Conservation (phyloP, 2,888 invertebrate species). For the Hemicrepidius hirtus region DNA sequence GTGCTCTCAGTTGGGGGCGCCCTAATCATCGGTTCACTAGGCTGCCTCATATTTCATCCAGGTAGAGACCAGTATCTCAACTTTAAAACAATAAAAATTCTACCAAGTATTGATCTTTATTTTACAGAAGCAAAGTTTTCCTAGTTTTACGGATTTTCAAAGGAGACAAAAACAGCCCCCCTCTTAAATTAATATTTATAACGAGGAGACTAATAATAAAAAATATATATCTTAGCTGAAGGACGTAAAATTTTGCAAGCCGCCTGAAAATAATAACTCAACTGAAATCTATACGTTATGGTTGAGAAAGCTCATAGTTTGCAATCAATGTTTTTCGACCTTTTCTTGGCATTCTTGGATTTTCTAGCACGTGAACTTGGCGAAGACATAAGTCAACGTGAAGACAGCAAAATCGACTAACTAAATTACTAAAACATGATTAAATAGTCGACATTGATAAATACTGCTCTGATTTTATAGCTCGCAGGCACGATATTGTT, state of each 20-base stretch:
- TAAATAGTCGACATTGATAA: slow-evolving; percentile 69
- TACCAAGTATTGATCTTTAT: neutral
- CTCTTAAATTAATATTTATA: no score
- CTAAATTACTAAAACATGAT: slow-evolving; percentile 68
- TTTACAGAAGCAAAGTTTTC: neutral
- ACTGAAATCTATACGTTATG: no score
- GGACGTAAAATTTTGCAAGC: no score
- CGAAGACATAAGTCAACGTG: slow-evolving; percentile 18
- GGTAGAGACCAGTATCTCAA: slow-evolving; percentile 59
- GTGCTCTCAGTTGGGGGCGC: slow-evolving; percentile 66
- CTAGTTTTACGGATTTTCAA: neutral
- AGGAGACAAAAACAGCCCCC: no score
- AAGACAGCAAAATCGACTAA: slow-evolving; percentile 55
- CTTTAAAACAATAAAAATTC: slow-evolving; percentile 29
- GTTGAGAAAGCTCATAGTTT: no score
- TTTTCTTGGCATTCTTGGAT: slow-evolving; percentile 11
- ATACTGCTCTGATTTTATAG: slow-evolving; percentile 67
- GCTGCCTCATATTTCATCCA: slow-evolving; percentile 68
- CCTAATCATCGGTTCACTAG: slow-evolving; percentile 66
- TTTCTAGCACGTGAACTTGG: neutral
- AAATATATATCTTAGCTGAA: no score
- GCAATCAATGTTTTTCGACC: neutral
- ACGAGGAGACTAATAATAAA: no score
- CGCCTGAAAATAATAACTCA: no score
- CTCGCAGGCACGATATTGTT: slow-evolving; percentile 64